These are phyloP conservation scores for Callimico goeldii DNA, from an alignment of 2,797 vertebrate species.

Conservation along the genomic window DNA sequence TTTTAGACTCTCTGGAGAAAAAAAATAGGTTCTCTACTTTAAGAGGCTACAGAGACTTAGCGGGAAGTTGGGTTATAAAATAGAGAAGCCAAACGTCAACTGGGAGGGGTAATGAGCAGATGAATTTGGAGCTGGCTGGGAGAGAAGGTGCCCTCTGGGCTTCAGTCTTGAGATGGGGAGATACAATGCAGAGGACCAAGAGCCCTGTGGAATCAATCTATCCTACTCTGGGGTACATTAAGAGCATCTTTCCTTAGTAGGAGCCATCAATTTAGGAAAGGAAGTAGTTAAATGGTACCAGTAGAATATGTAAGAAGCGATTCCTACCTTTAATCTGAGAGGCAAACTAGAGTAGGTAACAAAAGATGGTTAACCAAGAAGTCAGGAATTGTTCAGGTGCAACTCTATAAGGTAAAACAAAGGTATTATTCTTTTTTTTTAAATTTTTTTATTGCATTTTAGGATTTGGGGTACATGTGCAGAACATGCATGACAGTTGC, in stretches of 20 bases:
- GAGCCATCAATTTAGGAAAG: neutral
- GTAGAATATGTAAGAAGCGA: neutral
- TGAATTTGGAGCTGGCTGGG: neutral
- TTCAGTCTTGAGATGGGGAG: neutral
- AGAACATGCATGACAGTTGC: no score
- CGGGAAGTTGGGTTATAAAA: neutral
- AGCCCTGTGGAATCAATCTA: neutral
- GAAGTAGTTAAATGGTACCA: neutral
- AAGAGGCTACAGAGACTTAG: neutral
- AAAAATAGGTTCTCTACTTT: neutral
- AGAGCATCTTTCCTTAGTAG: conserved; percentile 12
- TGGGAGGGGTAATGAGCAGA: neutral
- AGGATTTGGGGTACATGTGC: no score
- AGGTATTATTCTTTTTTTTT: neutral
- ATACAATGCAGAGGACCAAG: neutral
- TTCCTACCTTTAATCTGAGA: neutral
- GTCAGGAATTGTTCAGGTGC: neutral
- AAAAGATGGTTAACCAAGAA: neutral
- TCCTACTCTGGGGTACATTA: neutral
- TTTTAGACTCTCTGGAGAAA: conserved; percentile 20
- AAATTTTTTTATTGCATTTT: neutral
- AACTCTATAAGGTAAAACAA: neutral
- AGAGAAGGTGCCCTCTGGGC: neutral
- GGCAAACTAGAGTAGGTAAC: neutral
- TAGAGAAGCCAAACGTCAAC: neutral